Evolutionary conservation across 2,797 vertebrate species (phyloP).

Genomic region (Fringilla coelebs): DNA sequence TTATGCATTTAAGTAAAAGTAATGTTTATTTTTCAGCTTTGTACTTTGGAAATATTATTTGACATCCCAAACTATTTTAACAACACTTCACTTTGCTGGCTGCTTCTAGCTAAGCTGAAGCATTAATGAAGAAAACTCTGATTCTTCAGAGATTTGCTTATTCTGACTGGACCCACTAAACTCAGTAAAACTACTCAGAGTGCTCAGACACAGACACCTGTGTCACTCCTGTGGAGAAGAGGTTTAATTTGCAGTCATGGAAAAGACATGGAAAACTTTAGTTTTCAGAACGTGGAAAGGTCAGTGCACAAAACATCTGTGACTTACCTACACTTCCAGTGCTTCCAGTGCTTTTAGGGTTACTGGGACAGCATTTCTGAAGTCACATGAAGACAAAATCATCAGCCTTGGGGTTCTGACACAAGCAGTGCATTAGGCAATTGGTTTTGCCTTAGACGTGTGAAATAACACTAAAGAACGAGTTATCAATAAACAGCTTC

Average conservation of each 20-base stretch:
- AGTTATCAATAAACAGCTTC: not conserved
- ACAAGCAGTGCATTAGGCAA: not conserved
- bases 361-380: not conserved
- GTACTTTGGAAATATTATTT: not conserved
- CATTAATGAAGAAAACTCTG: not conserved
- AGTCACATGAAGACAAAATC: not conserved
- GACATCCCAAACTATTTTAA: not conserved
- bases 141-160: not conserved
- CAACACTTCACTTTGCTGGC: not conserved
- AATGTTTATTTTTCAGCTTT: not conserved
- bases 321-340: not conserved
- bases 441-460: not conserved
- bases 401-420: not conserved
- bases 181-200: not conserved
- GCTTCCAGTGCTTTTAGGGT: not conserved
- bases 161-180: not conserved
- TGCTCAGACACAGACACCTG: not conserved
- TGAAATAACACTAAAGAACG: not conserved
- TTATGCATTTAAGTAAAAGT: not conserved
- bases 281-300: not conserved
- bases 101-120: not conserved
- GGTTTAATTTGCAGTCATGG: not conserved
- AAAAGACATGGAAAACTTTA: too few relatives aligned
- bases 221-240: not conserved
- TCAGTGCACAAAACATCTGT: not conserved